Evolutionary conservation across 2,888 invertebrate genomes (phyloP).

Genomic region (Erebia palarica): DNA sequence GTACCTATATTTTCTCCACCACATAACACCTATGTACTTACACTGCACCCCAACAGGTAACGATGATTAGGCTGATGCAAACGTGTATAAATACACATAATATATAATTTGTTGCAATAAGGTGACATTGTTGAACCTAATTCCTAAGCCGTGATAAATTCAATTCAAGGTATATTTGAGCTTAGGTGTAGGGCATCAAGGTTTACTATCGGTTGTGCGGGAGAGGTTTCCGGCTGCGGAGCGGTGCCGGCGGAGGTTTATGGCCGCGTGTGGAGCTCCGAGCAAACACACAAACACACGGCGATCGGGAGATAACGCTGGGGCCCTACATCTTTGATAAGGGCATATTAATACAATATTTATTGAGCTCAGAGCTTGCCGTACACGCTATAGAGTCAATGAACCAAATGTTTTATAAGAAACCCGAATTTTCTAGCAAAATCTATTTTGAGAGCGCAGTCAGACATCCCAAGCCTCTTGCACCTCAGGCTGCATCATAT

Average conservation of each 20-base stretch:
- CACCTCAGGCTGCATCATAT: too few relatives aligned
- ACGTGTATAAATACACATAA: conserved; percentile 32
- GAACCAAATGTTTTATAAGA: conserved; percentile 9
- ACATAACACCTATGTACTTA: too few relatives aligned
- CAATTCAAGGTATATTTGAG: conserved; percentile 17
- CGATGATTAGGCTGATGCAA: conserved; percentile 33
- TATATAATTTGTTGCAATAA: conserved; percentile 32
- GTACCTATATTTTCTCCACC: too few relatives aligned
- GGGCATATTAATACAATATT: conserved; percentile 48
- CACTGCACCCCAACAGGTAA: too few relatives aligned
- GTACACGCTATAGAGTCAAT: conserved; percentile 20
- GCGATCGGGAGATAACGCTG: conserved; percentile 50
- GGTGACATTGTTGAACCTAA: not conserved
- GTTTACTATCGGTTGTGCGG: conserved; percentile 19
- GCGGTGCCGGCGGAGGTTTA: conserved; percentile 40
- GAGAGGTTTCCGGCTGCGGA: conserved; percentile 34
- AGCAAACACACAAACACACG: conserved; percentile 29
- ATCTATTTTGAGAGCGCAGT: too few relatives aligned
- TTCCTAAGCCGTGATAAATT: not conserved
- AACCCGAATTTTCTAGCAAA: too few relatives aligned
- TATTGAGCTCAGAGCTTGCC: conserved; percentile 39
- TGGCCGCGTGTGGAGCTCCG: conserved; percentile 31
- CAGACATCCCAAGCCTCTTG: too few relatives aligned
- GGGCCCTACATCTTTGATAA: conserved; percentile 51
- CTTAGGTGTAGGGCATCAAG: conserved; percentile 27